Evolutionary conservation across 2,888 invertebrate genomes (phyloP).

Genomic region (Ypsolopha scabrella): DNA sequence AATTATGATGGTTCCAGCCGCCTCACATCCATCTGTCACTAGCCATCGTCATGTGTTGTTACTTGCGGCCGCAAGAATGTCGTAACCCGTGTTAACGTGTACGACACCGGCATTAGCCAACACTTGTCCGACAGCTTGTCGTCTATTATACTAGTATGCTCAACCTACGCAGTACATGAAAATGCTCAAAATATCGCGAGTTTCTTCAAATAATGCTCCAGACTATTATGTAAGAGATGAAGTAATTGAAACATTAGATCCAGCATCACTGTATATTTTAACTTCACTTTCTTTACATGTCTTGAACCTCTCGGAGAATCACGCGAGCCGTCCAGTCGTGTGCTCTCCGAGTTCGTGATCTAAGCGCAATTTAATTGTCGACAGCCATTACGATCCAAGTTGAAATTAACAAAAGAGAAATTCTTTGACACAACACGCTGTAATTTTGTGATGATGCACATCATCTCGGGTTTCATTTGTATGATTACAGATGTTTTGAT

Average conservation of each 20-base stretch:
- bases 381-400: conserved; percentile 25
- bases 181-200: too few relatives aligned
- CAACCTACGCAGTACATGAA: too few relatives aligned
- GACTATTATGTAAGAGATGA: neutral
- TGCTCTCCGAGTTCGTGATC: conserved; percentile 9
- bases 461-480: too few relatives aligned
- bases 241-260: conserved; percentile 2
- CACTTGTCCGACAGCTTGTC: conserved; percentile 7
- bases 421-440: neutral
- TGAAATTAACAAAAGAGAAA: conserved; percentile 13
- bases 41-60: too few relatives aligned
- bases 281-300: conserved; percentile 29
- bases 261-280: neutral
- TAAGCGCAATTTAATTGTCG: conserved; percentile 31
- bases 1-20: too few relatives aligned
- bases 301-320: conserved; percentile 23
- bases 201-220: neutral
- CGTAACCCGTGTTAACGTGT: conserved; percentile 18
- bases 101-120: conserved; percentile 14
- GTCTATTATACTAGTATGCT: too few relatives aligned
- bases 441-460: too few relatives aligned
- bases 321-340: conserved; percentile 20
- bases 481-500: too few relatives aligned
- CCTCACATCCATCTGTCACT: too few relatives aligned
- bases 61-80: conserved; percentile 13